These are phyloP conservation scores for Cylindroiulus punctatus DNA, from an alignment of 2,888 invertebrate genomes.

Conservation along the genomic window DNA sequence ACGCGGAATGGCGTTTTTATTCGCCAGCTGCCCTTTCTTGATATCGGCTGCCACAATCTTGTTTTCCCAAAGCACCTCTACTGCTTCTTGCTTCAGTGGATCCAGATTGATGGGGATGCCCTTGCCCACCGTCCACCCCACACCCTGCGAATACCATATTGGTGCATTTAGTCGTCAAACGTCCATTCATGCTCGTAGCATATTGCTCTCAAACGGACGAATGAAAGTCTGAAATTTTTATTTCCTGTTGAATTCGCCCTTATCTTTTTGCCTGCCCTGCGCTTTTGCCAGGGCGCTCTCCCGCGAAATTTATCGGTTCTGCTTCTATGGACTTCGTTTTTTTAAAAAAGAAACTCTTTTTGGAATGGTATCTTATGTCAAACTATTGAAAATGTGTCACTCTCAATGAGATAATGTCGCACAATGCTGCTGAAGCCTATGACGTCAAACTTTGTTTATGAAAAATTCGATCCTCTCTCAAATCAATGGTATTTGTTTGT, in stretches of 20 bases:
- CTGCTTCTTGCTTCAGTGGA: not conserved
- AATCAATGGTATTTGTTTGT: no score
- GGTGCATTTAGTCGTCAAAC: not conserved
- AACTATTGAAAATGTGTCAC: no score
- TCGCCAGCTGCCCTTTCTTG: no score
- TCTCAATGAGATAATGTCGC: no score
- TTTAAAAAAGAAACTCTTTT: not conserved
- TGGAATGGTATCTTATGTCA: not conserved
- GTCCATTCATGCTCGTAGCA: not conserved
- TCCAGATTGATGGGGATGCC: not conserved
- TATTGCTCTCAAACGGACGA: not conserved
- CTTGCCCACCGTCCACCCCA: no score
- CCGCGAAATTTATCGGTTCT: not conserved
- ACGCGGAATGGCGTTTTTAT: no score
- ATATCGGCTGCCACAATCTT: no score
- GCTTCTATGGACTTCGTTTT: not conserved
- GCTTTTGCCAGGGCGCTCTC: conserved; percentile 9
- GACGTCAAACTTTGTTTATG: not conserved
- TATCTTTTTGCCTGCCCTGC: conserved; percentile 8
- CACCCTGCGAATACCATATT: no score
- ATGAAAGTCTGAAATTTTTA: not conserved
- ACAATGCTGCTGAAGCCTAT: not conserved
- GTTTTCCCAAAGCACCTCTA: not conserved
- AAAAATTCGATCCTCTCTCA: not conserved
- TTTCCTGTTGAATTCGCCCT: not conserved